Conservation (phyloP, 2,113 vertebrate species). For the Nothocercus julius region DNA sequence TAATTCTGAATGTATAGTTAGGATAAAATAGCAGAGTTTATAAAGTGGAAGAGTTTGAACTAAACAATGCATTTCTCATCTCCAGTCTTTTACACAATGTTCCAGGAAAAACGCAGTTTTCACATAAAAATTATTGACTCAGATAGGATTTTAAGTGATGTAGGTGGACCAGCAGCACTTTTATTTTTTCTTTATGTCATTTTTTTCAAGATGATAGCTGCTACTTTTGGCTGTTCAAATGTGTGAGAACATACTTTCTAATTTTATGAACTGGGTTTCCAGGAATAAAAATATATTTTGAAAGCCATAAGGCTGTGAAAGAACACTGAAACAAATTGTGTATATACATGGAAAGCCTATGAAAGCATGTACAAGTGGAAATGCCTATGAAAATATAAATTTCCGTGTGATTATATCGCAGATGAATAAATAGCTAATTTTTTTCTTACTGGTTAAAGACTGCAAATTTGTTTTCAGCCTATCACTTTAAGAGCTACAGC, state of each 20-base stretch:
- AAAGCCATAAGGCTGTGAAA: accelerated
- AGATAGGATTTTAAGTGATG: background rate
- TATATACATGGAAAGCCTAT: background rate
- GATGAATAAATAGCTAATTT: background rate
- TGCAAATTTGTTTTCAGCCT: background rate
- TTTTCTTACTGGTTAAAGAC: background rate
- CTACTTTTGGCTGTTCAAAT: background rate
- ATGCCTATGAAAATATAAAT: background rate
- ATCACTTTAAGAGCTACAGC: background rate
- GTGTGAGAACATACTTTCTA: background rate
- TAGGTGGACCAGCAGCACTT: background rate
- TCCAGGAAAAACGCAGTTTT: background rate
- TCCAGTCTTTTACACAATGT: background rate
- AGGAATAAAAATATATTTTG: background rate
- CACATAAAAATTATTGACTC: background rate
- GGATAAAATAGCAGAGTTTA: background rate
- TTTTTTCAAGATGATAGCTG: background rate
- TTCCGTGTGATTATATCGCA: background rate
- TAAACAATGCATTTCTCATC: background rate
- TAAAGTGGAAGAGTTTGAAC: background rate
- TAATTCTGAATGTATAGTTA: background rate
- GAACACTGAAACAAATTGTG: background rate
- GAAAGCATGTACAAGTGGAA: background rate
- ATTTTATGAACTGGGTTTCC: background rate
- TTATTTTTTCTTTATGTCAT: background rate